phyloP scores from a whole-genome alignment of 2,113 vertebrate genomes.

The Ailuropoda melanoleuca region DNA sequence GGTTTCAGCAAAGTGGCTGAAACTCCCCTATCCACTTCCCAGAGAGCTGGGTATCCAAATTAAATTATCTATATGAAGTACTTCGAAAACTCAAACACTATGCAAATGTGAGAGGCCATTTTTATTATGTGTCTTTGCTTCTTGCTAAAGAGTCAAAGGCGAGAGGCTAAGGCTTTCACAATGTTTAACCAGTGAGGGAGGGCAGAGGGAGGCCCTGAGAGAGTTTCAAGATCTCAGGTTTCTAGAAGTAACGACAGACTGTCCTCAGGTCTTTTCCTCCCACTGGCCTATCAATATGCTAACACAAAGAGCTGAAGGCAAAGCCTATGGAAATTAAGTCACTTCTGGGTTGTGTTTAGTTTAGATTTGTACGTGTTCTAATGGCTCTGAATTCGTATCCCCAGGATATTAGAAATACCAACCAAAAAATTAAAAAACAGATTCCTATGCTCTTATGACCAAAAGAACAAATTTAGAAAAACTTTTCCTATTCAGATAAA shows the following conservation, averaged over 20 bases:
- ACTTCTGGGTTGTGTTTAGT: background rate
- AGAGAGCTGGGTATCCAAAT: background rate
- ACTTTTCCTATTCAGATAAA: background rate
- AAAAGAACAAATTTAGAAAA: background rate
- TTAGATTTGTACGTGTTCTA: background rate
- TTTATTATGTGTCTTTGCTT: slow-evolving; percentile 8
- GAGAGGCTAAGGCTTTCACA: background rate
- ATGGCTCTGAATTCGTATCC: background rate
- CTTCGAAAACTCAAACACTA: background rate
- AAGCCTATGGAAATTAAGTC: background rate
- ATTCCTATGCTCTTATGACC: background rate
- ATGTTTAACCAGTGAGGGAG: background rate
- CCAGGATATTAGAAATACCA: background rate
- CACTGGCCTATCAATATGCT: background rate
- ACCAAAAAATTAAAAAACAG: background rate
- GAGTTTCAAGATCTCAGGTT: background rate
- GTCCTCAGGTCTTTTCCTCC: background rate
- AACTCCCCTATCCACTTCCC: background rate
- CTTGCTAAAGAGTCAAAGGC: background rate
- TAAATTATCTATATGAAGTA: background rate
- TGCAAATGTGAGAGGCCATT: background rate
- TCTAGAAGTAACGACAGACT: background rate
- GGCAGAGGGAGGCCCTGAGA: background rate
- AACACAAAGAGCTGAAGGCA: background rate
- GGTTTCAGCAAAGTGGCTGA: background rate